Base-by-base conservation (phyloP, 2,113 vertebrate genomes). In the Glareola pratincola region DNA sequence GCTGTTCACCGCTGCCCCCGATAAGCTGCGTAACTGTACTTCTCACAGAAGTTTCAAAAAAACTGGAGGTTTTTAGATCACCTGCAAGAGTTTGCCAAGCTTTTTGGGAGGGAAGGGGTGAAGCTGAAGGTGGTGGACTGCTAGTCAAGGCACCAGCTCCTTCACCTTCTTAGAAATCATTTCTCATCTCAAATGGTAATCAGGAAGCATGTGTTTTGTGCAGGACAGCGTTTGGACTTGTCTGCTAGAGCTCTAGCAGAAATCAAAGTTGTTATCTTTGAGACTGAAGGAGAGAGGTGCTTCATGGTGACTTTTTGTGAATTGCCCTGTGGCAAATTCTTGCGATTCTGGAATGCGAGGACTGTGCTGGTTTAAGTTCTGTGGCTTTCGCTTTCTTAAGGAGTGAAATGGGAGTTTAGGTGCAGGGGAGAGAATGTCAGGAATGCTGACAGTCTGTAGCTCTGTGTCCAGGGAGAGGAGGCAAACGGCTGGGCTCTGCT, bases 391-490 rank as follows among this genome's bases (percentile, higher is more conserved):
- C 45, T 74, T 71, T 62, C 85, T 53, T 59, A 56, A 89, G 71
- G 53, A 79, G 47, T 48, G 56, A 69, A 93, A 73, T 54, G 36
- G n/a, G 77, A 88, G 43, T 92, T 94, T 63, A 87, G 89, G 91
- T 90, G 20, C 30, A 67, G 72, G 34, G 60, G 81, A 64, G 93
- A 91, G 96, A 97, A 98, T 98, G 95, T 85, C 47, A 95, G 89
- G 98, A 98, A 98, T 97, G 97, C n/a, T 30, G 88, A 62, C 77
- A 86, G 47, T 90, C 90, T 96, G 85, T 88, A 89, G 85, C 77
- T 90, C 29, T 64, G n/a, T 67, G 54, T 87, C 80, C 63, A 45
- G 63, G 29, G 50, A 91, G 45, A 74, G 86, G 80, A 95, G 62
- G 57, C 62, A 86, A 66, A 80, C 68, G 50, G 53, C 64, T 85